Evolutionary conservation across 1,140 invertebrate genomes (phyloP).

Genomic region (Amyelois transitella): DNA sequence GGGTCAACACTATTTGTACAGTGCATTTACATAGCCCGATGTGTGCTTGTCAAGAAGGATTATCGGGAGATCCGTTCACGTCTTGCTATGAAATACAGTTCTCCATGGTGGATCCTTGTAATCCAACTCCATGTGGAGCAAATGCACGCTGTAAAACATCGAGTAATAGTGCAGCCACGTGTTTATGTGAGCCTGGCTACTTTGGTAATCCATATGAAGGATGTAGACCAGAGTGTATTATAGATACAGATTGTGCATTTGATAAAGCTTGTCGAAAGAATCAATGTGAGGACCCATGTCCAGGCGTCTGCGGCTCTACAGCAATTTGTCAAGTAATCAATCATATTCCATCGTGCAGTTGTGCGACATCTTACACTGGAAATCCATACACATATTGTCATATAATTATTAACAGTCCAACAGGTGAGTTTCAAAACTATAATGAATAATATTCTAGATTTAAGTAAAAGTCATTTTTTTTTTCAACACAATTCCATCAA

Average conservation of each 20-base stretch:
- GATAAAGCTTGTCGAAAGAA: slow-evolving; percentile 79
- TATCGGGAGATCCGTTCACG: slow-evolving; percentile 64
- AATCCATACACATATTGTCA: slow-evolving; percentile 81
- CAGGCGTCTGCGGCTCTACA: slow-evolving; percentile 79
- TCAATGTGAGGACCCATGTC: slow-evolving; percentile 82
- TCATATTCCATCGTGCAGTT: slow-evolving; percentile 81
- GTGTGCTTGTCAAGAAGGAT: slow-evolving; percentile 79
- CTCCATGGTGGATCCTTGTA: slow-evolving; percentile 73
- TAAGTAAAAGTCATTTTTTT: not conserved
- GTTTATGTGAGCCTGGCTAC: slow-evolving; percentile 81
- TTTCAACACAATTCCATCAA: no score
- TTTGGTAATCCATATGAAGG: slow-evolving; percentile 76
- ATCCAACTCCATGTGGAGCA: slow-evolving; percentile 81
- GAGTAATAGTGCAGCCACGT: slow-evolving; percentile 74
- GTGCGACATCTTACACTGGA: slow-evolving; percentile 81
- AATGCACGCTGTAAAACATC: slow-evolving; percentile 78
- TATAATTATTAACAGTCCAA: slow-evolving; percentile 69
- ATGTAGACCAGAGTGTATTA: slow-evolving; percentile 81
- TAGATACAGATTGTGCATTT: slow-evolving; percentile 78
- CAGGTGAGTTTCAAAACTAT: slow-evolving; percentile 37
- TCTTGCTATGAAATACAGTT: slow-evolving; percentile 52
- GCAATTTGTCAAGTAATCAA: slow-evolving; percentile 81
- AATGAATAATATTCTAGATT: no score
- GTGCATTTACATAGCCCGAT: slow-evolving; percentile 85
- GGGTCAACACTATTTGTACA: slow-evolving; percentile 77